phyloP scores from a whole-genome alignment of 2,888 invertebrate species.

The Eucera pruinosa region DNA sequence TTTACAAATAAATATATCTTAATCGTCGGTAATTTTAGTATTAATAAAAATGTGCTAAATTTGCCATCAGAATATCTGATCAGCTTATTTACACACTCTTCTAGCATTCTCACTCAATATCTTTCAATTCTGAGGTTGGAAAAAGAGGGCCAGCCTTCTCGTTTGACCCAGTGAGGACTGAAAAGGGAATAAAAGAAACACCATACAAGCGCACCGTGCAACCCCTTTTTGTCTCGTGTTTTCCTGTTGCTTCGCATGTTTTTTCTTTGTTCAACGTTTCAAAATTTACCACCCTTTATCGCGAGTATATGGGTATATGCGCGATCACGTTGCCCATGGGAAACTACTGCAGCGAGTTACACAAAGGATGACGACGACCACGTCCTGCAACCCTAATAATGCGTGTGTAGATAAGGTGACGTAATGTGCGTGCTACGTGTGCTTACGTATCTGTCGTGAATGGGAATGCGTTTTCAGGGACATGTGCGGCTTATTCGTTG shows the following conservation, averaged over 20 bases:
- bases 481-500: not conserved
- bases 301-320: constrained; percentile 14
- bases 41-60: too few relatives aligned
- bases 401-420: constrained; percentile 79
- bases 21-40: too few relatives aligned
- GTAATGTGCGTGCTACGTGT: constrained; percentile 79
- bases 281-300: constrained; percentile 69
- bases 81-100: too few relatives aligned
- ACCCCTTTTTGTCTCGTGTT: constrained; percentile 74
- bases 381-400: constrained; percentile 81
- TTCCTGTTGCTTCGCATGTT: constrained; percentile 82
- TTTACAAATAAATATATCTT: too few relatives aligned
- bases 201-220: constrained; percentile 78
- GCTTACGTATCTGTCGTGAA: constrained; percentile 31
- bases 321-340: not conserved
- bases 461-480: not conserved
- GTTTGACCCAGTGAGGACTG: constrained; percentile 8
- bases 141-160: not conserved
- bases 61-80: too few relatives aligned
- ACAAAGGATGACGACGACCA: constrained; percentile 31
- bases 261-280: constrained; percentile 82
- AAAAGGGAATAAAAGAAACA: constrained; percentile 47
- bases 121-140: too few relatives aligned
- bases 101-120: too few relatives aligned
- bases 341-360: not conserved